A percentile compares a stretch with the other conserved stretches of the same genome.
Conservation (phyloP, 2,797 vertebrate genomes). For the Thunnus albacares region DNA sequence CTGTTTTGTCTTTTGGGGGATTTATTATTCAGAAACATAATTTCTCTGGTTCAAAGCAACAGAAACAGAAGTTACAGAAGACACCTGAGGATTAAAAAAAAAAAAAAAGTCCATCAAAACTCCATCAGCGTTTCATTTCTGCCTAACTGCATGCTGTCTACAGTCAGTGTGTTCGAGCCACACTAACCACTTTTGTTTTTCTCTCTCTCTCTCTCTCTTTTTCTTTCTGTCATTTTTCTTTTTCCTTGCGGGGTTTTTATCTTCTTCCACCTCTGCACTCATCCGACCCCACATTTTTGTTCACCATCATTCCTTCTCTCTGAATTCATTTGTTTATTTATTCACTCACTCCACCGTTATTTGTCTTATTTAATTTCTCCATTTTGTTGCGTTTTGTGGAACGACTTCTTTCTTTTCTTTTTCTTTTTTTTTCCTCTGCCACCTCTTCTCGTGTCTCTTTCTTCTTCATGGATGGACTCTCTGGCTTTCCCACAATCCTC, state of each 20-base stretch:
- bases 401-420: not conserved
- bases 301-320: constrained; percentile 30
- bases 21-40: not conserved
- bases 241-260: constrained; percentile 13
- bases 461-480: constrained; percentile 9
- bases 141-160: constrained; percentile 53
- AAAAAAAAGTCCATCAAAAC: not conserved
- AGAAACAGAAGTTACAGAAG: not conserved
- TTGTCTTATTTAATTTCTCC: not conserved
- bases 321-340: not conserved
- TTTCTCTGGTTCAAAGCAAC: not conserved
- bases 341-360: constrained; percentile 22
- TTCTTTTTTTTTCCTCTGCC: not conserved
- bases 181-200: constrained; percentile 66
- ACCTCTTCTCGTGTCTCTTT: not conserved
- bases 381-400: not conserved
- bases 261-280: constrained; percentile 24
- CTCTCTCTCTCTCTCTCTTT: constrained; percentile 40
- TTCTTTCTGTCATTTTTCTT: constrained; percentile 42
- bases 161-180: constrained; percentile 39
- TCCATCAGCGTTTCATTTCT: constrained; percentile 32
- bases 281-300: constrained; percentile 32
- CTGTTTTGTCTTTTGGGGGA: not conserved
- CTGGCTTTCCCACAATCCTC: constrained; percentile 35
- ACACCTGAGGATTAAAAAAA: not conserved